Percentiles rank a stretch among this genome's conserved stretches.
phyloP scores from a whole-genome alignment of 2,113 vertebrate genomes.

The Ptyas mucosa region DNA sequence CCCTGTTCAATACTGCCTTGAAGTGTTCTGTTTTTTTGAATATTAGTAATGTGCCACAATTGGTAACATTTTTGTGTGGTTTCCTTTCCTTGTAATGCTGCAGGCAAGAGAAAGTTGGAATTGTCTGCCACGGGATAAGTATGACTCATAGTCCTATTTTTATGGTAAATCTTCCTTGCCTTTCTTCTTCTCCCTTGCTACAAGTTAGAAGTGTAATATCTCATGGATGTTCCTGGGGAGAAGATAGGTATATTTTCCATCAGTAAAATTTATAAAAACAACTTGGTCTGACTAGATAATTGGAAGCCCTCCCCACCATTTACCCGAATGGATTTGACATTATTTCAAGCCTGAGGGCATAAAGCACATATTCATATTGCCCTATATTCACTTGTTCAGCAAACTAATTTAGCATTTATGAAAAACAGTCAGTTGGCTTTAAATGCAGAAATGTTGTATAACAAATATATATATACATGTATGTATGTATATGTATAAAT shows the following conservation, averaged over 20 bases:
- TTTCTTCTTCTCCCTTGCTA: conserved; percentile 24
- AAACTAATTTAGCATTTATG: conserved; percentile 14
- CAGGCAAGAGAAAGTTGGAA: conserved; percentile 31
- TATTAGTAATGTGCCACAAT: conserved; percentile 20
- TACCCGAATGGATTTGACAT: not conserved
- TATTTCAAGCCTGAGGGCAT: not conserved
- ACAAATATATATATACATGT: not conserved
- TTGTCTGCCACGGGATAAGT: conserved; percentile 37
- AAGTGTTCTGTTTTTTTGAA: conserved; percentile 22
- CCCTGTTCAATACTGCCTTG: conserved; percentile 17
- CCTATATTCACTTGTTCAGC: not conserved
- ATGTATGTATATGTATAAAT: not conserved
- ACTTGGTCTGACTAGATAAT: not conserved
- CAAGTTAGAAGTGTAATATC: conserved; percentile 33
- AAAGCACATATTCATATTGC: not conserved
- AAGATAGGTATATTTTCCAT: conserved; percentile 1
- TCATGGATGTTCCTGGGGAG: conserved; percentile 1
- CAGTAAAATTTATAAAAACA: not conserved
- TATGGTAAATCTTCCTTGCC: conserved; percentile 39
- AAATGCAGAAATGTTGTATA: not conserved
- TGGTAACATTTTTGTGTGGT: not conserved
- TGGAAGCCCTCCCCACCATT: not conserved
- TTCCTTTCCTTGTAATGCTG: conserved; percentile 25
- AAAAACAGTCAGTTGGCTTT: not conserved
- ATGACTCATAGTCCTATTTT: conserved; percentile 20